Base-by-base conservation (phyloP, 2,113 vertebrate species). In the Pipra filicauda region DNA sequence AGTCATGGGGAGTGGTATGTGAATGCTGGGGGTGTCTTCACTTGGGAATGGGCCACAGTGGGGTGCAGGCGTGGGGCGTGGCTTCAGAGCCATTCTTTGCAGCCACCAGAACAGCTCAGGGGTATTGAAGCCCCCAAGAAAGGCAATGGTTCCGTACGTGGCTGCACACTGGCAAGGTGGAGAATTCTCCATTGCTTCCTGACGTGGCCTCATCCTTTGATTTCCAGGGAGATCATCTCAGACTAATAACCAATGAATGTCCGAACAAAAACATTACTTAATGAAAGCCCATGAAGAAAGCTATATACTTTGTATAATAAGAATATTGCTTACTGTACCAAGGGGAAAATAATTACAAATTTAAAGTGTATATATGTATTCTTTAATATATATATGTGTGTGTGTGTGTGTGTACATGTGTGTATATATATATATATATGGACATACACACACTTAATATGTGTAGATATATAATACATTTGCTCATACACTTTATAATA, bases 131-230 rank as follows among this genome's bases (percentile, higher is more conserved):
- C 15, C 44, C 15, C 39, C 10, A 18, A 55, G 28, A 3, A 20
- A 62, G 30, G 55, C 35, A 67, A 43, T 1, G 15, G 21, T 31
- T 89, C 43, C 2, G 0, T 11, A 0, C 0, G 0, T 18, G 55
- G 12, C 81, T 67, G 26, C 16, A 72, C 27, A 14, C 22, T 79
- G 52, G 6, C 6, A 22, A 48, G 35, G 39, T 46, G 41, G 28
- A 65, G 35, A 37, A 6, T 41, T 78, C 35, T 66, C 23, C 33
- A 3, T 27, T 30, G 20, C 54, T 61, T 67, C n/a, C 55, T 54
- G 26, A 24, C 0, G 0, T 55, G 20, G 2, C 46, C 7, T 28
- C 6, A 44, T 33, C 26, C 20, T 78, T 37, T 31, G 11, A 26
- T 71, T 79, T 69, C 48, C 20, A 33, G 37, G 44, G 33, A 6